Conservation (phyloP, 2,888 invertebrate genomes). For the Microplitis deprimator region DNA sequence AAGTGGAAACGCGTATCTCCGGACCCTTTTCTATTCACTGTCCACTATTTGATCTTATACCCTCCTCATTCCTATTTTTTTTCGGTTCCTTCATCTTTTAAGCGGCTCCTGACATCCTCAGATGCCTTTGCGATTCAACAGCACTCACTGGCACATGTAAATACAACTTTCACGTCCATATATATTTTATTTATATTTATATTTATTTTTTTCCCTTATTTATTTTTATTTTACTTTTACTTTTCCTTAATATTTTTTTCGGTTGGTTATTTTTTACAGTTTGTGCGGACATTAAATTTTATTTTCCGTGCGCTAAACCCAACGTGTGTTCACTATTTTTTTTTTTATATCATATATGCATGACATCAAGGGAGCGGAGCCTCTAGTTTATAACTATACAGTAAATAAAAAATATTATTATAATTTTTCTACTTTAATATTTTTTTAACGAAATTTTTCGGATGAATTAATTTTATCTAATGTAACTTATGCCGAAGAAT, state of each 20-base stretch:
- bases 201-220: conserved; percentile 11
- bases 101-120: conserved; percentile 25
- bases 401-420: too few relatives aligned
- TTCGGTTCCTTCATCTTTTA: conserved; percentile 16
- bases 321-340: not conserved
- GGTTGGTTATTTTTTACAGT: not conserved
- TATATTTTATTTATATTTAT: conserved; percentile 18
- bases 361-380: not conserved
- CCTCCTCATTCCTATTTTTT: conserved; percentile 27
- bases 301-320: not conserved
- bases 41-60: conserved; percentile 51
- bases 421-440: too few relatives aligned
- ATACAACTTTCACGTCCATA: conserved; percentile 46
- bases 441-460: too few relatives aligned
- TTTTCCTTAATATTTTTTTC: not conserved
- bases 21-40: conserved; percentile 48
- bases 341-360: conserved; percentile 5
- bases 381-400: not conserved
- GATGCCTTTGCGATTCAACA: conserved; percentile 51
- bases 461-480: too few relatives aligned
- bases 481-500: too few relatives aligned
- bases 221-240: not conserved
- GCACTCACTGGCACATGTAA: conserved; percentile 51
- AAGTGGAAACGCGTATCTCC: conserved; percentile 40
- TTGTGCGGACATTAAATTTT: not conserved